Evolutionary conservation across 2,113 vertebrate genomes (phyloP).

Genomic region (Anser brachyrhynchus): DNA sequence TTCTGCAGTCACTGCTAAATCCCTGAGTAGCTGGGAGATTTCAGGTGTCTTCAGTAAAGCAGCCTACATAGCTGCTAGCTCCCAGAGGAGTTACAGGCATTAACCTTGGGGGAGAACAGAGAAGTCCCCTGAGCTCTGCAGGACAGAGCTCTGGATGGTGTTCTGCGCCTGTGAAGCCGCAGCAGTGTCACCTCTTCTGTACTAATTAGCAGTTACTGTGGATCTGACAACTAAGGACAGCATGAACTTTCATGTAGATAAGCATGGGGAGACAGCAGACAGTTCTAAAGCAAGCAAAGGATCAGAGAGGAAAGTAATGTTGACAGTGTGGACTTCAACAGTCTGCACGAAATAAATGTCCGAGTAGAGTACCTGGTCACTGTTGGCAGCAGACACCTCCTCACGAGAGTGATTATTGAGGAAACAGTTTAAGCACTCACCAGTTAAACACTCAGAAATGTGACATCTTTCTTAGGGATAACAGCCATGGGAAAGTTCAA

Average conservation of each 20-base stretch:
- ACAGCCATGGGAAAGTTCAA: neutral
- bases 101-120: slow-evolving; percentile 50
- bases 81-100: neutral
- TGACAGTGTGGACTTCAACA: neutral
- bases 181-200: slow-evolving; percentile 50
- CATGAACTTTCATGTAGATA: slow-evolving; percentile 65
- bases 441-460: neutral
- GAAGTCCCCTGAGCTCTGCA: slow-evolving; percentile 12
- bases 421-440: neutral
- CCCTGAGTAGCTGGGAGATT: neutral
- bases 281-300: slow-evolving; percentile 47
- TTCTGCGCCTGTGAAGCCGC: neutral
- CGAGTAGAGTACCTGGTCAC: neutral
- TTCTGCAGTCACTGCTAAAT: neutral
- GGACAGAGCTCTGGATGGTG: neutral
- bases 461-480: neutral
- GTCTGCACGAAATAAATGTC: slow-evolving; percentile 5
- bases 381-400: neutral
- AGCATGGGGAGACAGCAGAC: slow-evolving; percentile 31
- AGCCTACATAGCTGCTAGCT: neutral
- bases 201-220: slow-evolving; percentile 69
- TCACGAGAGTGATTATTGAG: neutral
- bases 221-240: slow-evolving; percentile 70
- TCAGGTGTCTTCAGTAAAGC: neutral
- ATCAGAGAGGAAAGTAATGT: neutral